These are phyloP conservation scores for Petrocephalus zakoni DNA, from an alignment of 2,113 vertebrate species.

Conservation along the genomic window DNA sequence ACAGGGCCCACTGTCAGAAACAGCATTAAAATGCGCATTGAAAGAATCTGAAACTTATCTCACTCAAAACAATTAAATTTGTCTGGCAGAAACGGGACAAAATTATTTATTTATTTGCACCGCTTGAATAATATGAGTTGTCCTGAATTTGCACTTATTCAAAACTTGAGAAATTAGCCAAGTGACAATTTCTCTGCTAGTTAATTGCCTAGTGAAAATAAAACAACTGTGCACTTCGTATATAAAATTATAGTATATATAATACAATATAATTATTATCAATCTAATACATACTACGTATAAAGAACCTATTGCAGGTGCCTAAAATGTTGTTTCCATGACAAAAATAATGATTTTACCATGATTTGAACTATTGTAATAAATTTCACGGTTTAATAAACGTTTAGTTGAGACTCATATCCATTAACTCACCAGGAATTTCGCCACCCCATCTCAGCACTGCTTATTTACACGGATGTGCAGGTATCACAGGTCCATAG, in stretches of 20 bases:
- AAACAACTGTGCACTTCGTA: not conserved
- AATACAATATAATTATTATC: not conserved
- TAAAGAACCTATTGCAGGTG: not conserved
- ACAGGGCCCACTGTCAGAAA: not conserved
- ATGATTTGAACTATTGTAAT: not conserved
- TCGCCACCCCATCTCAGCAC: not conserved
- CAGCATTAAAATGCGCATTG: not conserved
- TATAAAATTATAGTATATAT: not conserved
- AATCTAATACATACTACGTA: not conserved
- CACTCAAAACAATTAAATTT: constrained; percentile 50
- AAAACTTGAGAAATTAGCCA: not conserved
- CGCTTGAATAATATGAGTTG: constrained; percentile 19
- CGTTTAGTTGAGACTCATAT: not conserved
- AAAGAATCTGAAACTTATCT: not conserved
- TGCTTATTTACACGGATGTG: constrained; percentile 16
- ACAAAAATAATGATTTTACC: not conserved
- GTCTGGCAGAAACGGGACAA: constrained; percentile 29
- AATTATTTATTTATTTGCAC: constrained; percentile 41
- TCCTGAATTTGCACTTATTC: constrained; percentile 1
- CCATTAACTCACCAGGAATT: not conserved
- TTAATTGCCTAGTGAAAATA: not conserved
- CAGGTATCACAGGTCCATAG: constrained; percentile 41
- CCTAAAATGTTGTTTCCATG: not conserved
- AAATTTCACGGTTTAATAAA: not conserved
- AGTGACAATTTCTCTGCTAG: not conserved